A percentile compares a stretch with the other conserved stretches of the same genome.
These are phyloP conservation scores for Brachyrhaphis roseni DNA, from an alignment of 2,797 vertebrate genomes.

Conservation along the genomic window DNA sequence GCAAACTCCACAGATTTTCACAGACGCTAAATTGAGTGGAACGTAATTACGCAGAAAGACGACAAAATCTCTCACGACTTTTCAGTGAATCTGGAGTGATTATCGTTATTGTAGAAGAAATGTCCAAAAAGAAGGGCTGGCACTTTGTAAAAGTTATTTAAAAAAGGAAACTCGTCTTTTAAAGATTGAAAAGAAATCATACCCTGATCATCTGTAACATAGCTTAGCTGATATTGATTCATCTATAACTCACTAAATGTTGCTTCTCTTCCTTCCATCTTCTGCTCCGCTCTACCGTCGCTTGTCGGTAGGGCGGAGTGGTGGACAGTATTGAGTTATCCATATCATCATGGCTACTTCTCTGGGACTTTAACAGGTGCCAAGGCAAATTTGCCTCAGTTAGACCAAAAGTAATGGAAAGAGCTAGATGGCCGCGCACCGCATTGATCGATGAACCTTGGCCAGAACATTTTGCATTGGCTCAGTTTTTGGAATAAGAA, in stretches of 20 bases:
- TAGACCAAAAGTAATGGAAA: background rate
- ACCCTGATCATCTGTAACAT: background rate
- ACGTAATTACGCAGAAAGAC: background rate
- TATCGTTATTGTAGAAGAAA: background rate
- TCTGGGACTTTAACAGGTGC: background rate
- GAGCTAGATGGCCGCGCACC: background rate
- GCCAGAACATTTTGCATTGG: background rate
- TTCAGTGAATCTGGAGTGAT: background rate
- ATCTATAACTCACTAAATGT: background rate
- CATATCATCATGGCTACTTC: background rate
- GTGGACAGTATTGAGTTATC: background rate
- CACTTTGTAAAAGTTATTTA: background rate
- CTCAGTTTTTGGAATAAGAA: background rate
- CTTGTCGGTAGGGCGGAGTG: background rate
- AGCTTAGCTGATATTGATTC: background rate
- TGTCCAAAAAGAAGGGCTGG: background rate
- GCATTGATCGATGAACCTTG: background rate
- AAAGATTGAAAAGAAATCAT: background rate
- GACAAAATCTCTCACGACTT: background rate
- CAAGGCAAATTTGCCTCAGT: background rate
- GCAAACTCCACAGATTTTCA: background rate
- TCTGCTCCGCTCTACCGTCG: background rate
- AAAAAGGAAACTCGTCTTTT: background rate
- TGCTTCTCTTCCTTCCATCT: background rate
- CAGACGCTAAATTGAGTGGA: background rate